Evolutionary conservation across 2,797 vertebrate species (phyloP).

Genomic region (Pseudochromis fuscus): DNA sequence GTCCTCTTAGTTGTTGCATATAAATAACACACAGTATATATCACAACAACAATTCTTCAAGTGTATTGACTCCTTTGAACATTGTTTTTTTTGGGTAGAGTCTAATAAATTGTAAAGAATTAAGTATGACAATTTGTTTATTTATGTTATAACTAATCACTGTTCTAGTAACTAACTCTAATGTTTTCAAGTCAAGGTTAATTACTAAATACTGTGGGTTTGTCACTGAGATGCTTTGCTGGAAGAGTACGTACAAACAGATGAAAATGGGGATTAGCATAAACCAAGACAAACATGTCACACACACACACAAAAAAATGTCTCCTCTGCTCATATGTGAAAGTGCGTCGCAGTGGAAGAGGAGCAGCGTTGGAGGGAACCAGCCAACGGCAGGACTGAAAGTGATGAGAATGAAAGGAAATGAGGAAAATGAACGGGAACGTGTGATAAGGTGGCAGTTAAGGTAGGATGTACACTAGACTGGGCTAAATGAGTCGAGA

Average conservation of each 20-base stretch:
- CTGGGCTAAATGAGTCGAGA: constrained; percentile 67
- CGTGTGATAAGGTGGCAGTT: constrained; percentile 57
- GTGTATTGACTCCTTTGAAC: neutral
- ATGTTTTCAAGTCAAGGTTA: constrained; percentile 37
- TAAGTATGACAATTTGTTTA: constrained; percentile 10
- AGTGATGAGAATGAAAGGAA: constrained; percentile 51
- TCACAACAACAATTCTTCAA: neutral
- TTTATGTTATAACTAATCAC: constrained; percentile 18
- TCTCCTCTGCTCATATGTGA: constrained; percentile 24
- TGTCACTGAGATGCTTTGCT: neutral
- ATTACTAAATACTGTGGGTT: constrained; percentile 38
- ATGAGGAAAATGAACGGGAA: constrained; percentile 53
- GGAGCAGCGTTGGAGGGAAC: constrained; percentile 5
- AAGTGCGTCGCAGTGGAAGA: constrained; percentile 10
- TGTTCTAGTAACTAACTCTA: constrained; percentile 27
- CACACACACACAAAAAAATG: constrained; percentile 2
- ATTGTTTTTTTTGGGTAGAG: constrained; percentile 1
- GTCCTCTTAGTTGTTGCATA: neutral
- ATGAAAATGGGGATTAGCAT: constrained; percentile 33
- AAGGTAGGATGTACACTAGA: constrained; percentile 67
- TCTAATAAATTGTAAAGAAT: constrained; percentile 4
- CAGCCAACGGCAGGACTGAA: constrained; percentile 25
- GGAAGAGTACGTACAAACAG: neutral
- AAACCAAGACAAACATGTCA: constrained; percentile 21
- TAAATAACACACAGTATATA: neutral